These are phyloP conservation scores for Dromius quadrimaculatus DNA, from an alignment of 2,888 invertebrate genomes.

Conservation along the genomic window DNA sequence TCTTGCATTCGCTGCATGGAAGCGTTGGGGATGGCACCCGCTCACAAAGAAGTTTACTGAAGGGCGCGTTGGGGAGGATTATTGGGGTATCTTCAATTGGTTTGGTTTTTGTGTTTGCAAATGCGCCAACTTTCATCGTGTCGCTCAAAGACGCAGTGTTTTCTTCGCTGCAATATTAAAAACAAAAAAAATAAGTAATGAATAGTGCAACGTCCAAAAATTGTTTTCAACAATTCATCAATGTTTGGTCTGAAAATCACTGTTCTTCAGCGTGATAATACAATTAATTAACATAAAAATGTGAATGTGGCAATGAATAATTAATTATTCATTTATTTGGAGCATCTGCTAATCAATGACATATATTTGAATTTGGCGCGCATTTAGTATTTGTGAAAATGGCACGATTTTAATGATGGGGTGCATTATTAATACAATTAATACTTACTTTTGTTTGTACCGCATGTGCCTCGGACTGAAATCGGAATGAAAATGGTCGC, in stretches of 20 bases:
- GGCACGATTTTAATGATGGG: background rate
- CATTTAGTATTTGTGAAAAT: no score
- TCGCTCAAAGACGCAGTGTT: constrained; percentile 78
- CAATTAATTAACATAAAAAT: constrained; percentile 32
- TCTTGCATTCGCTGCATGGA: constrained; percentile 47
- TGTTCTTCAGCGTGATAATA: background rate
- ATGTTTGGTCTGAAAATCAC: background rate
- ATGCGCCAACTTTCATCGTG: constrained; percentile 82
- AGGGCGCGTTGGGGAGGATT: constrained; percentile 74
- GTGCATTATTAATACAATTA: constrained; percentile 1
- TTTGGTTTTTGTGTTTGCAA: constrained; percentile 76
- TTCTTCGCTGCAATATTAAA: constrained; percentile 70
- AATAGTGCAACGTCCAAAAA: background rate
- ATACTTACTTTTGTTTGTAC: constrained; percentile 71
- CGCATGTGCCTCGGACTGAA: constrained; percentile 77
- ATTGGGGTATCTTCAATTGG: constrained; percentile 68
- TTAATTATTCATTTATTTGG: no score
- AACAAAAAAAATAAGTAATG: background rate
- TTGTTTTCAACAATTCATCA: background rate
- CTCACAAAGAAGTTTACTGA: constrained; percentile 71
- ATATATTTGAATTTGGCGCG: no score
- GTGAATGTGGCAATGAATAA: no score
- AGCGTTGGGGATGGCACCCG: constrained; percentile 62
- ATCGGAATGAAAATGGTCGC: constrained; percentile 88
- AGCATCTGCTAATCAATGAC: no score